Evolutionary conservation across 2,888 invertebrate genomes (phyloP).

Genomic region (Cylloceria caligata): DNA sequence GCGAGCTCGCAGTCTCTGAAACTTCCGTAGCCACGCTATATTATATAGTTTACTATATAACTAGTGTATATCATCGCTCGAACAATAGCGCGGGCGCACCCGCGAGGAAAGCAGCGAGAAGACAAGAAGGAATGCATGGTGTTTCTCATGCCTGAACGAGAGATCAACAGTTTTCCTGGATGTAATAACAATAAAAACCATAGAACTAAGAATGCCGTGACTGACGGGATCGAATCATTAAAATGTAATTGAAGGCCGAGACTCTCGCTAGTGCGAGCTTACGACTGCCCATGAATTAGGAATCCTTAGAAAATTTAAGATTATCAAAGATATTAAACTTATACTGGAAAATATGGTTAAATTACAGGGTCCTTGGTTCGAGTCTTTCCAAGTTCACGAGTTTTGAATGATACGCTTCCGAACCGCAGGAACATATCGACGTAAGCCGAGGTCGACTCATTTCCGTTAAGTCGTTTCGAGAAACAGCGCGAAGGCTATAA

Average conservation of each 20-base stretch:
- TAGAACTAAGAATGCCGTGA: conserved; percentile 18
- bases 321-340: background rate
- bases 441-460: conserved; percentile 40
- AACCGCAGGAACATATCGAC: background rate
- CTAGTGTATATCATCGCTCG: conserved; percentile 30
- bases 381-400: background rate
- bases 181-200: conserved; percentile 29
- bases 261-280: background rate
- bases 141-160: conserved; percentile 47
- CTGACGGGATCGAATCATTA: conserved; percentile 43
- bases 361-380: background rate
- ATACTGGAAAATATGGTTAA: background rate
- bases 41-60: conserved; percentile 21
- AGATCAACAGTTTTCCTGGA: conserved; percentile 21
- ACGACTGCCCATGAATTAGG: background rate
- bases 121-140: conserved; percentile 19
- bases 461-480: conserved; percentile 26
- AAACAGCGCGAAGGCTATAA: conserved; percentile 14
- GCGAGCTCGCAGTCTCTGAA: conserved; percentile 29
- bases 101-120: conserved; percentile 35
- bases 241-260: conserved; percentile 45
- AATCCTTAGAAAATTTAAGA: conserved; percentile 2
- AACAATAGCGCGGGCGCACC: conserved; percentile 38
- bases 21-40: conserved; percentile 29
- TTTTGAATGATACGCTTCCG: background rate